Evolutionary conservation across 2,888 invertebrate genomes (phyloP), one percentile per base, ranked within the genome.

Genomic region (Nephrotoma flavescens): DNA sequence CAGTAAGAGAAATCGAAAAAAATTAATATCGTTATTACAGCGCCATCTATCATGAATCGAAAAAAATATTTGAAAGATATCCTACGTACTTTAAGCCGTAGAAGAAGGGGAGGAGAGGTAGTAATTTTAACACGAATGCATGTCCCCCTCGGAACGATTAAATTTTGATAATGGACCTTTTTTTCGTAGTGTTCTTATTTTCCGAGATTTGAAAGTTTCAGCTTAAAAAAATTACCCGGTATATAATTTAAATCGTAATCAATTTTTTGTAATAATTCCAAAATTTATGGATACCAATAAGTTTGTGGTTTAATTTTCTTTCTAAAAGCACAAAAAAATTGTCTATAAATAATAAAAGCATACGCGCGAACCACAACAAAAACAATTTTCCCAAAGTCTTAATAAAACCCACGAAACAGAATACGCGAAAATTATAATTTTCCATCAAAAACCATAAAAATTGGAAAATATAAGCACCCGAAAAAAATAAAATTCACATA

Each of bases 371-470:
- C 41, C 84, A 42, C 42, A 41, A 84, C n/a, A 42, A 83, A 83
- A 83, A 83, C 83, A 83, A 83, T 41, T 83, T 83, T 47, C 11
- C 83, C 83, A 83, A 84, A 84, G 42, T 84, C 84, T 84, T 84
- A 84, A 84, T 84, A 71, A 31, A 71, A 84, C 84, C 42, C n/a
- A 84, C 42, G 84, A 84, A 47, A 84, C 15, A 84, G 42, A 84
- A 42, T 47, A 31, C 31, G 71, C 71, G 31, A 85, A 86, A 47
- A 52, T 47, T 86, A 86, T 45, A 47, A 86, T 47, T 86, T 31
- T 45, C 47, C 31, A 31, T 86, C 84, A 84, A 84, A 84, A 84
- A 42, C 84, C 84, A 84, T 84, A 84, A 84, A 85, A 85, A 42
- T 85, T 85, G 85, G 44, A 44, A 44, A 85, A 44, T 45, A 85